A percentile compares a stretch with the other conserved stretches of the same genome.
These are phyloP conservation scores for Odontocerum albicorne DNA, from an alignment of 2,888 invertebrate genomes.

Conservation along the genomic window DNA sequence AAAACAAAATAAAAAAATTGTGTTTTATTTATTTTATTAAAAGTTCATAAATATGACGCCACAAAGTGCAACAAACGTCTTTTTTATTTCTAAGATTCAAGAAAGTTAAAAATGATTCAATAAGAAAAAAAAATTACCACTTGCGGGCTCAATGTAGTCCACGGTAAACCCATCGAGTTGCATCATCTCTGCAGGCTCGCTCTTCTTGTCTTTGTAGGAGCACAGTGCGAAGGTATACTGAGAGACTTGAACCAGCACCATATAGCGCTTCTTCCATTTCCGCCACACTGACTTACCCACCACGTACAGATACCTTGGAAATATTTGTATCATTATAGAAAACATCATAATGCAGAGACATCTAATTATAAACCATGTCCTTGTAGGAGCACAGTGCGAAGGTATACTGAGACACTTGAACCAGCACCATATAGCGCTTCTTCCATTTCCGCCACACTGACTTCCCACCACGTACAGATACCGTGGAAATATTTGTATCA, in stretches of 20 bases:
- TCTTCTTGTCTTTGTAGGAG: conserved; percentile 98
- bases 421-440: conserved; percentile 95
- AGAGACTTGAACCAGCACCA: conserved; percentile 97
- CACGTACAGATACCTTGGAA: conserved; percentile 78
- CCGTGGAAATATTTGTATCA: too few species aligned
- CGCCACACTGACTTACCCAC: conserved; percentile 98
- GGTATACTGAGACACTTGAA: conserved; percentile 99
- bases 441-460: conserved; percentile 99
- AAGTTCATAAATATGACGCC: too few species aligned
- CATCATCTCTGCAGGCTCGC: conserved; percentile 99
- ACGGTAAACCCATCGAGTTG: conserved; percentile 99
- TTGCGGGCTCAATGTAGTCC: conserved; percentile 96
- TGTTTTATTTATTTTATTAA: too few species aligned
- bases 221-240: conserved; percentile 99
- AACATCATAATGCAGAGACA: too few species aligned
- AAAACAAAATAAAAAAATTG: too few species aligned
- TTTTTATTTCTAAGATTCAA: too few species aligned
- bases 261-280: conserved; percentile 99
- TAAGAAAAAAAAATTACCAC: conserved; percentile 59
- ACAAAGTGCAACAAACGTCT: too few species aligned
- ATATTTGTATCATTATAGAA: too few species aligned
- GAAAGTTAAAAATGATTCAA: too few species aligned
- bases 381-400: conserved; percentile 99
- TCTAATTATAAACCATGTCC: too few species aligned
- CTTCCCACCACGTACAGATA: conserved; percentile 93